A percentile compares a stretch with the other conserved stretches of the same genome.
Evolutionary conservation across 2,113 vertebrate genomes (phyloP).

Genomic region (Leptosomus discolor): DNA sequence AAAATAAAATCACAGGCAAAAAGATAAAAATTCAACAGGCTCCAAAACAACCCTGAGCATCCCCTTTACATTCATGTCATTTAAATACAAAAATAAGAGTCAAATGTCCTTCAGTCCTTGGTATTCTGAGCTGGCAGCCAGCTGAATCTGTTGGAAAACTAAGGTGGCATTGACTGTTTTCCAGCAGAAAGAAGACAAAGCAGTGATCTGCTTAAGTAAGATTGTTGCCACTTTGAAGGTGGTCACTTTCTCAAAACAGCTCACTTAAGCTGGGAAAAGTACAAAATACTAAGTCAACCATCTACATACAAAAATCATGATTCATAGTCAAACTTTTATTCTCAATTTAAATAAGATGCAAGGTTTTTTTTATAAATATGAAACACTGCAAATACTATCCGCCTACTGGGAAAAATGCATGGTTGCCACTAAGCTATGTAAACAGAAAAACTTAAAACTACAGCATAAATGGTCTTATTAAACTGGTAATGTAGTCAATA

Average conservation of each 20-base stretch:
- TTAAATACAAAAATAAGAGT: slow-evolving; percentile 82
- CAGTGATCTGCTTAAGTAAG: slow-evolving; percentile 54
- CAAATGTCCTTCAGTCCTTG: slow-evolving; percentile 72
- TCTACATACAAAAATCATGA: slow-evolving; percentile 70
- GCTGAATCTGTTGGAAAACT: slow-evolving; percentile 60
- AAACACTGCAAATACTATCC: slow-evolving; percentile 64
- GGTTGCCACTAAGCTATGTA: slow-evolving; percentile 59
- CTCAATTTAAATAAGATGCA: slow-evolving; percentile 74
- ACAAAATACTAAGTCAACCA: slow-evolving; percentile 72
- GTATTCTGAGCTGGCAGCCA: slow-evolving; percentile 64
- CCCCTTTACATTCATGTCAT: slow-evolving; percentile 91
- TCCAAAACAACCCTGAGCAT: slow-evolving; percentile 90
- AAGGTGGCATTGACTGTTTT: slow-evolving; percentile 45
- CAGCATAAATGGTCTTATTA: slow-evolving; percentile 60
- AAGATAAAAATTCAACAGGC: slow-evolving; percentile 83
- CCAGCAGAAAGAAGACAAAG: slow-evolving; percentile 50
- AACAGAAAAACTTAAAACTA: slow-evolving; percentile 66
- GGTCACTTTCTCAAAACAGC: slow-evolving; percentile 55
- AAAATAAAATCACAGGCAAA: slow-evolving; percentile 78
- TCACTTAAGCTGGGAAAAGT: slow-evolving; percentile 62
- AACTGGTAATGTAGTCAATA: slow-evolving; percentile 39
- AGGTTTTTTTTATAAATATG: slow-evolving; percentile 66
- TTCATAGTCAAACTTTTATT: slow-evolving; percentile 67
- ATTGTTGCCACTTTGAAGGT: slow-evolving; percentile 58
- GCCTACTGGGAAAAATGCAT: slow-evolving; percentile 50